phyloP scores from a whole-genome alignment of 2,797 vertebrate genomes.

The Xerus rutilus region DNA sequence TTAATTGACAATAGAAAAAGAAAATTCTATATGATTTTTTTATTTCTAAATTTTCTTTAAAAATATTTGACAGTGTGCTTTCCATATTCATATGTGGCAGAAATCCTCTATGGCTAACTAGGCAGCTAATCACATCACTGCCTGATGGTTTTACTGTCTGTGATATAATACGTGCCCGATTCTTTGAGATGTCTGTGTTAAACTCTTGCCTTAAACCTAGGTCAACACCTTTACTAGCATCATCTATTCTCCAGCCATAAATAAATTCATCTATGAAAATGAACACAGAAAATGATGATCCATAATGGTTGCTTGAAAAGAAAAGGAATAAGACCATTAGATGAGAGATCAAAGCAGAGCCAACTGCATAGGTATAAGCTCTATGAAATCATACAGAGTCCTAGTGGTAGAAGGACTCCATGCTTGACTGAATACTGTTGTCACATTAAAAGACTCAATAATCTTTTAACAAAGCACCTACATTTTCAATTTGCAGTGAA shows the following conservation, averaged over 20 bases:
- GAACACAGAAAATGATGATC: background rate
- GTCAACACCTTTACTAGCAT: background rate
- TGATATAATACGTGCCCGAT: background rate
- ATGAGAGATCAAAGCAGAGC: background rate
- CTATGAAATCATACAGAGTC: background rate
- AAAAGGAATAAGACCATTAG: background rate
- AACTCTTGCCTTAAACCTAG: background rate
- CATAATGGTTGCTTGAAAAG: background rate
- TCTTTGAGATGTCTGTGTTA: background rate
- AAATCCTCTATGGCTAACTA: background rate
- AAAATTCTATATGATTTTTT: background rate
- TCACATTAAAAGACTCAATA: background rate
- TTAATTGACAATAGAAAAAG: background rate
- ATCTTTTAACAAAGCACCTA: background rate
- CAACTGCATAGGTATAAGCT: background rate
- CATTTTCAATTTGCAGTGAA: background rate
- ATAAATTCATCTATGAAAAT: background rate
- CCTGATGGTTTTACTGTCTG: background rate
- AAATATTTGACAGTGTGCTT: background rate
- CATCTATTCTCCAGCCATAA: background rate
- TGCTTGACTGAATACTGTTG: background rate
- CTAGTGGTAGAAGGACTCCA: background rate
- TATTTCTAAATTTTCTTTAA: background rate
- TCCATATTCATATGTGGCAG: background rate
- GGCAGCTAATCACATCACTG: background rate